A percentile compares a stretch with the other conserved stretches of the same genome.
phyloP scores from a whole-genome alignment of 2,888 invertebrate species.

The Tridacna gigas region DNA sequence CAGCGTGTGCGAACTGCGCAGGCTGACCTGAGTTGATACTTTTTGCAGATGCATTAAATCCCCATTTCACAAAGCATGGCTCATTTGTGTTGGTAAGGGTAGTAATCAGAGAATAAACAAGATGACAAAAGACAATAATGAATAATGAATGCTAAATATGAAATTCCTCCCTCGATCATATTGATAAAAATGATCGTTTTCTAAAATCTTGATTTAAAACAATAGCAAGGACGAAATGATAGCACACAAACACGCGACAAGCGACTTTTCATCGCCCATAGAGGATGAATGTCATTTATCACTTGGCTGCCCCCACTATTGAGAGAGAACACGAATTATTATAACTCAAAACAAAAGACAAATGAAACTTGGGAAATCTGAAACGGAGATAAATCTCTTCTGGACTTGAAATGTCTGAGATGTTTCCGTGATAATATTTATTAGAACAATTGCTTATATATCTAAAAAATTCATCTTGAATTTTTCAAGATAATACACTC shows the following conservation, averaged over 20 bases:
- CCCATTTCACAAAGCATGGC: too few relatives aligned
- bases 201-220: not conserved
- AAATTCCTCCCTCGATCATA: not conserved
- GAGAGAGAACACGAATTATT: not conserved
- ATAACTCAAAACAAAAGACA: not conserved
- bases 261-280: not conserved
- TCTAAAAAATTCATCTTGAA: too few relatives aligned
- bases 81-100: not conserved
- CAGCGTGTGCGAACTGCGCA: too few relatives aligned
- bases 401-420: too few relatives aligned
- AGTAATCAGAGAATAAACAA: not conserved
- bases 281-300: not conserved
- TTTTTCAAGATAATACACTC: too few relatives aligned
- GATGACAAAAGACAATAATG: not conserved
- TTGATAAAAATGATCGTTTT: not conserved
- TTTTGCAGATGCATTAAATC: too few relatives aligned
- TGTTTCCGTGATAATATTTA: too few relatives aligned
- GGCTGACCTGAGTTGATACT: too few relatives aligned
- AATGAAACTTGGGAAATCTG: not conserved
- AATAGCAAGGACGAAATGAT: not conserved
- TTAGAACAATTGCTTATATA: too few relatives aligned
- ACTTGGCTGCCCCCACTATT: not conserved
- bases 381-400: too few relatives aligned
- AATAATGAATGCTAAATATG: slow-evolving; percentile 10
- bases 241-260: not conserved